Conservation (phyloP, 2,888 invertebrate species). For the Nephrotoma flavescens region DNA sequence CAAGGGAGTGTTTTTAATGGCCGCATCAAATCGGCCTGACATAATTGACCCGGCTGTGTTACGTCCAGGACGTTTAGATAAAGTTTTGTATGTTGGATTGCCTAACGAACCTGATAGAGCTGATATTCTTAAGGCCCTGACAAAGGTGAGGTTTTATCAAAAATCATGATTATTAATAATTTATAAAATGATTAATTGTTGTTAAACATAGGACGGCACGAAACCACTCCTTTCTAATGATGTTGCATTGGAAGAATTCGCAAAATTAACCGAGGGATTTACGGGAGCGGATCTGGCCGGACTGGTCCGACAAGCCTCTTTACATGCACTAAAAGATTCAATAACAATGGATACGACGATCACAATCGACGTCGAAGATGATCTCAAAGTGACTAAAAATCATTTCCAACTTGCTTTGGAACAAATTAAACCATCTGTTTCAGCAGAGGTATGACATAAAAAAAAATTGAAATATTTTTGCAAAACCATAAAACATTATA, state of each 20-base stretch:
- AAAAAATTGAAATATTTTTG: constrained; percentile 6
- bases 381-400: constrained; percentile 45
- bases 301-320: constrained; percentile 74
- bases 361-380: constrained; percentile 29
- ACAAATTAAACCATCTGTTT: constrained; percentile 78
- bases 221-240: constrained; percentile 60
- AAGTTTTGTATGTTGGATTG: constrained; percentile 79
- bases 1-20: constrained; percentile 86
- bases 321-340: constrained; percentile 62
- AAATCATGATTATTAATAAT: neutral
- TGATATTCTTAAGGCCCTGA: constrained; percentile 78
- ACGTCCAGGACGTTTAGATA: constrained; percentile 75
- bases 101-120: constrained; percentile 64
- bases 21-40: constrained; percentile 92
- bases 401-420: constrained; percentile 66
- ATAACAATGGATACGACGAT: constrained; percentile 39
- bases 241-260: constrained; percentile 59
- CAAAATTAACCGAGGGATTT: constrained; percentile 56
- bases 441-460: constrained; percentile 41
- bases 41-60: constrained; percentile 93
- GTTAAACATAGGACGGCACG: constrained; percentile 49
- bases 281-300: constrained; percentile 92
- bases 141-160: constrained; percentile 46
- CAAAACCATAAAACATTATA: neutral
- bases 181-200: neutral